Base-by-base conservation (phyloP, 2,113 vertebrate species). In the Melanostigma gelatinosum region DNA sequence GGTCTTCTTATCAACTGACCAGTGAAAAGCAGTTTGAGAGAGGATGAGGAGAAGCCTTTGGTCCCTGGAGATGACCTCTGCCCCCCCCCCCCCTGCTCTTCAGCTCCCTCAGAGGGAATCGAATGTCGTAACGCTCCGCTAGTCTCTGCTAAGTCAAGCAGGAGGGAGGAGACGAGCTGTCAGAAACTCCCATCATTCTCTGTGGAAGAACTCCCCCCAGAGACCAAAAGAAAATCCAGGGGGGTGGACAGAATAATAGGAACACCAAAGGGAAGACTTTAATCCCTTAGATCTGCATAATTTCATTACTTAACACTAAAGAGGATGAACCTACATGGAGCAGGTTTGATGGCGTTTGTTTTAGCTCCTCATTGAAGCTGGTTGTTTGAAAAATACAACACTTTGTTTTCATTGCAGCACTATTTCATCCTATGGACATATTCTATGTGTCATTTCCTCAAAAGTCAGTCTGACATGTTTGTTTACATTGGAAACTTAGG, bases 171-270 rank as follows among this genome's bases (percentile, higher is more conserved):
- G 90, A 90, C 77, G 87, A 86, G 88, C 90, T 91, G 91, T 91
- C 92, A 93, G 60, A 86, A 58, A 57, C 82, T 93, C 89, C 91
- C 88, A 87, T 86, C 91, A 88, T 92, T 42, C 87, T 85, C 78
- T 77, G 50, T 84, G 89, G 77, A 81, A 72, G 62, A 27, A 6
- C 54, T 75, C 52, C 84, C 84, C 83, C 86, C 27, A 9, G 89
- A 77, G 85, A 85, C 75, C 1, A 34, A 38, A 34, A 48, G 55
- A 18, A 46, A 22, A 71, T 58, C 68, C 50, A 57, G 18, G 66
- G 66, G 42, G 83, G 71, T 65, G 72, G 80, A 74, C 75, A 72
- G 82, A 90, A 91, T 82, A 82, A 87, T 82, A 38, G 60, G 80
- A 70, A 79, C 68, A 9, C n/a, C 5, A 50, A 36, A 62, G 62